phyloP scores from a whole-genome alignment of 1,140 invertebrate genomes.

The Drosophila subobscura region DNA sequence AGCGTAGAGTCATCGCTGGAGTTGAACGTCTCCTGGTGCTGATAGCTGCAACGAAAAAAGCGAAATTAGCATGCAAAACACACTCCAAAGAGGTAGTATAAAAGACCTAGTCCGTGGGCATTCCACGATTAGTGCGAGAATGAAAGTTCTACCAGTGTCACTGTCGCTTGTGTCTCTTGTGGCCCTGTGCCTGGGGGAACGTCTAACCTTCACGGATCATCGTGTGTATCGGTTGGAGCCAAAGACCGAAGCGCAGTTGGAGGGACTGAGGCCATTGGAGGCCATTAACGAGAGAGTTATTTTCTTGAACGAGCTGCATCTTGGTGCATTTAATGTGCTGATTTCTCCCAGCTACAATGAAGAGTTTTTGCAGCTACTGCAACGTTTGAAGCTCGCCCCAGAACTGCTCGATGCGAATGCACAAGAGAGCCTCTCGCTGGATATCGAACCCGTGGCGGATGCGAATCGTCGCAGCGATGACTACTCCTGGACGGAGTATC shows the following conservation, averaged over 20 bases:
- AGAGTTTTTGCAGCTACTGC: conserved; percentile 25
- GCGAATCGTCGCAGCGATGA: conserved; percentile 39
- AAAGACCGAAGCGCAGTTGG: conserved; percentile 67
- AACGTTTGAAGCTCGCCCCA: conserved; percentile 9
- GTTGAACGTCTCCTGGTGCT: conserved; percentile 48
- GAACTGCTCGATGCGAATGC: conserved; percentile 74
- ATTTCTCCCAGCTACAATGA: conserved; percentile 50
- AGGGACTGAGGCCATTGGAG: conserved; percentile 53
- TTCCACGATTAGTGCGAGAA: conserved; percentile 32
- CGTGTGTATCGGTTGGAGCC: conserved; percentile 84
- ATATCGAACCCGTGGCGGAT: conserved; percentile 55
- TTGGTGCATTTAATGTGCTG: conserved; percentile 45
- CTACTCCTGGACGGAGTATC: conserved; percentile 83
- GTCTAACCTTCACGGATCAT: conserved; percentile 65
- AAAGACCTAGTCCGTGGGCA: conserved; percentile 1
- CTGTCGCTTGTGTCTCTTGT: conserved; percentile 13
- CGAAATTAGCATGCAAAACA: conserved; percentile 59
- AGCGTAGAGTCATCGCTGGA: conserved; percentile 15
- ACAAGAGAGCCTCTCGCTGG: conserved; percentile 75
- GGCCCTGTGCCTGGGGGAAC: conserved; percentile 14
- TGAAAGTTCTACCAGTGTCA: conserved; percentile 32
- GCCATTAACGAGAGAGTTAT: conserved; percentile 23
- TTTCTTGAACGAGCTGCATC: conserved; percentile 46
- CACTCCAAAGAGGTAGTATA: conserved; percentile 21
- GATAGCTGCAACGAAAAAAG: conserved; percentile 47